Conservation (phyloP, 1,140 invertebrate genomes). For the Hylaeus anthracinus region DNA sequence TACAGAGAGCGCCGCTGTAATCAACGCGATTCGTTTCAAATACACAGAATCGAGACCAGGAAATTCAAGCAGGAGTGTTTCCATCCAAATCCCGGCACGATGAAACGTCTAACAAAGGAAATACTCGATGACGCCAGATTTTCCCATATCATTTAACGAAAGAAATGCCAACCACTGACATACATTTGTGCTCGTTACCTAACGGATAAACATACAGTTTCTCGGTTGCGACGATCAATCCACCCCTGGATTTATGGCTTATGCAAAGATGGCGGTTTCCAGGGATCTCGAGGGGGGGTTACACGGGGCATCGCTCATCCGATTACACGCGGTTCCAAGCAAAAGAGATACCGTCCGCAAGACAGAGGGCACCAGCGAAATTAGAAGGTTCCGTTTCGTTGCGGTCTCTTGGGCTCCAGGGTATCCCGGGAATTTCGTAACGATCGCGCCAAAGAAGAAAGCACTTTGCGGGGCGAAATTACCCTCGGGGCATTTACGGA, state of each 20-base stretch:
- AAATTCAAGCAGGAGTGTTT: neutral
- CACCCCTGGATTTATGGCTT: neutral
- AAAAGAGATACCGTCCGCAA: conserved; percentile 59
- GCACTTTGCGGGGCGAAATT: conserved; percentile 55
- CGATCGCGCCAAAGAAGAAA: conserved; percentile 60
- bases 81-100: no score
- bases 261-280: neutral
- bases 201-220: no score
- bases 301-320: conserved; percentile 13
- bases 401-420: conserved; percentile 52
- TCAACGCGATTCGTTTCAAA: neutral
- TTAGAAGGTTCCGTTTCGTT: conserved; percentile 64
- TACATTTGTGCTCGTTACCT: no score
- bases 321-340: conserved; percentile 56
- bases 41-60: neutral
- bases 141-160: no score
- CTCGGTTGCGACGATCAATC: neutral
- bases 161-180: no score
- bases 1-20: neutral
- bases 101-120: no score
- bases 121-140: no score
- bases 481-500: conserved; percentile 60
- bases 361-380: conserved; percentile 49
- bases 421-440: conserved; percentile 56
- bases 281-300: neutral